Percentiles rank a stretch among this genome's conserved stretches.
These are phyloP conservation scores for Rutpela maculata DNA, from an alignment of 2,888 invertebrate genomes.

Conservation along the genomic window DNA sequence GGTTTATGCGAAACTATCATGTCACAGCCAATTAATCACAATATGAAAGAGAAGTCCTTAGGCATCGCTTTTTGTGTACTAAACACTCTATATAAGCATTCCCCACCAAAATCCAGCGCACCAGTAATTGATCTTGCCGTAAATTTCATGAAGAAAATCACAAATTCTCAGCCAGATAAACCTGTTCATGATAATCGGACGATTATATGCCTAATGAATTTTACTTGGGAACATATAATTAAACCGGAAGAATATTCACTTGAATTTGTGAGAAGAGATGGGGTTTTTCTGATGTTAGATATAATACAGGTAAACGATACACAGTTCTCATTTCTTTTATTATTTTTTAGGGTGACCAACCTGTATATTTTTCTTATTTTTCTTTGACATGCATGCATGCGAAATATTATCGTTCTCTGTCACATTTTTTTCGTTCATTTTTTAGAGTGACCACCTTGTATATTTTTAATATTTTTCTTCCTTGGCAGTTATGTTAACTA, in stretches of 20 bases:
- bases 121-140: slow-evolving; percentile 33
- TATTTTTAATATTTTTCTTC: too few species aligned
- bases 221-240: slow-evolving; percentile 72
- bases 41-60: slow-evolving; percentile 14
- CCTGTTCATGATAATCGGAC: slow-evolving; percentile 68
- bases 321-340: too few species aligned
- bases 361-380: too few species aligned
- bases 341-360: too few species aligned
- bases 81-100: slow-evolving; percentile 9
- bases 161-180: slow-evolving; percentile 60
- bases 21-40: not conserved
- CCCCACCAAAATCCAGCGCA: not conserved
- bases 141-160: slow-evolving; percentile 54
- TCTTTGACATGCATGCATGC: too few species aligned
- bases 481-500: too few species aligned
- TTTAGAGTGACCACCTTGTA: too few species aligned
- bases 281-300: slow-evolving; percentile 69
- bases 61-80: slow-evolving; percentile 32
- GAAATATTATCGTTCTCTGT: too few species aligned
- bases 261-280: slow-evolving; percentile 70
- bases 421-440: too few species aligned
- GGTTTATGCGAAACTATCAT: slow-evolving; percentile 16
- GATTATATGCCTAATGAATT: slow-evolving; percentile 70
- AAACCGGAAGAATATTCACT: slow-evolving; percentile 61
- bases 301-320: slow-evolving; percentile 65